Evolutionary conservation across 2,797 vertebrate genomes (phyloP).

Genomic region (Leuciscus waleckii): DNA sequence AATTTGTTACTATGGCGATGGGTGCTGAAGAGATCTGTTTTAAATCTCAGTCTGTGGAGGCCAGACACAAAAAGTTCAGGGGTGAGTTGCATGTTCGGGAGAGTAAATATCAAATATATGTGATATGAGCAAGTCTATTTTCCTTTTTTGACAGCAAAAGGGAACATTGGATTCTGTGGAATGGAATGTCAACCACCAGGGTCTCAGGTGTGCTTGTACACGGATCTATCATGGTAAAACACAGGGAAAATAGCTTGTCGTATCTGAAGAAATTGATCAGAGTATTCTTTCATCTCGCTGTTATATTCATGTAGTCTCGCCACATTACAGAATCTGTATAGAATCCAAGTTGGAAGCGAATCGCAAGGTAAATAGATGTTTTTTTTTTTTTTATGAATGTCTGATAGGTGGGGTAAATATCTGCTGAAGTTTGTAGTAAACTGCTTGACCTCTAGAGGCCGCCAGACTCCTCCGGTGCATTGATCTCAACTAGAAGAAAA

Average conservation of each 20-base stretch:
- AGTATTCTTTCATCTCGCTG: not conserved
- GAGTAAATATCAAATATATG: slow-evolving; percentile 27
- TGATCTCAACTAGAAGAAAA: slow-evolving; percentile 38
- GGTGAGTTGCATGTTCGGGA: not conserved
- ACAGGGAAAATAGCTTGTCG: slow-evolving; percentile 31
- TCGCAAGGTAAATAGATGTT: not conserved
- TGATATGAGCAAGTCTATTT: not conserved
- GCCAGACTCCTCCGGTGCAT: slow-evolving; percentile 51
- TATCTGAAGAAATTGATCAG: slow-evolving; percentile 18
- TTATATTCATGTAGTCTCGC: not conserved
- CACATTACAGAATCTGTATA: not conserved
- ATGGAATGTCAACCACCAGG: slow-evolving; percentile 19
- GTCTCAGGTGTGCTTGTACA: slow-evolving; percentile 41
- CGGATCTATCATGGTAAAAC: slow-evolving; percentile 39
- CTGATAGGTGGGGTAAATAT: not conserved
- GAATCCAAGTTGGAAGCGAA: not conserved
- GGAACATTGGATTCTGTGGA: slow-evolving; percentile 3
- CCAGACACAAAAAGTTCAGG: slow-evolving; percentile 18
- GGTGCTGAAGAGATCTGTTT: slow-evolving; percentile 39
- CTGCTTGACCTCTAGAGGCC: slow-evolving; percentile 58
- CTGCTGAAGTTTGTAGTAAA: not conserved
- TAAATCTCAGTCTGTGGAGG: slow-evolving; percentile 28
- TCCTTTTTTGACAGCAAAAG: slow-evolving; percentile 1
- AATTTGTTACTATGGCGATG: slow-evolving; percentile 59
- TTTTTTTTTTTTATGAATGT: not conserved